Base-by-base conservation (phyloP, 2,113 vertebrate genomes). In the Rhineura floridana region DNA sequence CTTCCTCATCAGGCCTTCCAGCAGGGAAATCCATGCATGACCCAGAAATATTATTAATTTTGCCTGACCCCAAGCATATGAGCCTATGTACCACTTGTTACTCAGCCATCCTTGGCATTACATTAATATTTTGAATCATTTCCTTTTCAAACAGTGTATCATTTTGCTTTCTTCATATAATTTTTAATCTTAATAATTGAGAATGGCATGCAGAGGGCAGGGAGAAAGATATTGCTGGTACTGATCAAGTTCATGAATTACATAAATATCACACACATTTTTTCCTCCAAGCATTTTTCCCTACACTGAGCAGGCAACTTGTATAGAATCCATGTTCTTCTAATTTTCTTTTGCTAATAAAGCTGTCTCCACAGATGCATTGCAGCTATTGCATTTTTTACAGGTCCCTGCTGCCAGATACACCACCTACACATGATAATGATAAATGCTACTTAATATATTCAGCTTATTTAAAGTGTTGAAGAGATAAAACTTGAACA, bases 91-190 rank as follows among this genome's bases (percentile, higher is more conserved):
- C 94, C 97, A 95, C 97, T 97, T 97, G 96, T 97, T 97, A 96
- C 93, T 95, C 96, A 96, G 95, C 97, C 96, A 97, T 97, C 96
- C 97, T 97, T 95, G 95, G 95, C 93, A 92, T 96, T 96, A 96
- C 96, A 97, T 97, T 97, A 97, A 97, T 97, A 97, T 97, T 97
- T 97, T 96, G 96, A 96, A 97, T 94, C 93, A 95, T 96, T 96
- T 94, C 95, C 92, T 95, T 96, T 96, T 97, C 95, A 95, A 95
- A 92, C 93, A 91, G 95, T 96, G 95, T 93, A 96, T 96, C 95
- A 93, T 91, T 93, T 92, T 84, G 87, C 89, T 95, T 94, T 91
- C 75, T 91, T 93, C 81, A 69, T 90, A 81, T 91, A 63, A 92
- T 92, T 95, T 75, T 94, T 96, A 95, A 93, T 92, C 82, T 90